Conservation (phyloP, 1,140 invertebrate species). For the Pygmarrhopalites habei region DNA sequence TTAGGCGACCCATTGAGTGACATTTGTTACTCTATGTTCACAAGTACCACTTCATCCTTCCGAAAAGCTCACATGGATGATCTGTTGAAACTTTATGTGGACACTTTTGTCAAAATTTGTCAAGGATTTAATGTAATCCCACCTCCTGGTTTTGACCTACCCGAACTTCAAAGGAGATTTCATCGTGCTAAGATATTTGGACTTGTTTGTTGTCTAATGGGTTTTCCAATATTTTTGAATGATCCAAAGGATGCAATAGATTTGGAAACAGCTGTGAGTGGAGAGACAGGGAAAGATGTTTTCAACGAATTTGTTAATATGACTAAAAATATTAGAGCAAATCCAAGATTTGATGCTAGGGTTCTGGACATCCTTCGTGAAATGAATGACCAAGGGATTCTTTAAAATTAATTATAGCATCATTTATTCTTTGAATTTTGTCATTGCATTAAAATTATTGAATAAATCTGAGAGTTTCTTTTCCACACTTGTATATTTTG, state of each 20-base stretch:
- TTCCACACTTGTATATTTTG: too few species aligned
- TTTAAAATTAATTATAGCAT: too few species aligned
- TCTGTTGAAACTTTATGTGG: constrained; percentile 45
- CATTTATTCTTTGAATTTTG: too few species aligned
- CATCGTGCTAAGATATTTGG: constrained; percentile 22
- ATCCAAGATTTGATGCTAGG: neutral
- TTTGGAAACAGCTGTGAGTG: neutral
- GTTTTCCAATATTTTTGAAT: neutral
- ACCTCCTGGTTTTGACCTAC: constrained; percentile 19
- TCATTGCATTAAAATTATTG: too few species aligned
- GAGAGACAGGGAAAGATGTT: neutral
- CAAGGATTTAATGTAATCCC: neutral
- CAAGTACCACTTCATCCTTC: constrained; percentile 9
- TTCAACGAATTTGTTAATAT: neutral
- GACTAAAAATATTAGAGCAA: neutral
- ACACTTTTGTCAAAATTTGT: constrained; percentile 22
- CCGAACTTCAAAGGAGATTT: constrained; percentile 12
- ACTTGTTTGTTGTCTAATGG: neutral
- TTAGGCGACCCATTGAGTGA: constrained; percentile 46
- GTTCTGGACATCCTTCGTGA: neutral
- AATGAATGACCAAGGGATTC: neutral
- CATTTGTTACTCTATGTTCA: constrained; percentile 24
- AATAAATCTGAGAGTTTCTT: too few species aligned
- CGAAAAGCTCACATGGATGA: constrained; percentile 35
- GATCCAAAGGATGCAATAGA: neutral